Evolutionary conservation across 2,113 vertebrate species (phyloP).

Genomic region (Benitochromis conjunctus): DNA sequence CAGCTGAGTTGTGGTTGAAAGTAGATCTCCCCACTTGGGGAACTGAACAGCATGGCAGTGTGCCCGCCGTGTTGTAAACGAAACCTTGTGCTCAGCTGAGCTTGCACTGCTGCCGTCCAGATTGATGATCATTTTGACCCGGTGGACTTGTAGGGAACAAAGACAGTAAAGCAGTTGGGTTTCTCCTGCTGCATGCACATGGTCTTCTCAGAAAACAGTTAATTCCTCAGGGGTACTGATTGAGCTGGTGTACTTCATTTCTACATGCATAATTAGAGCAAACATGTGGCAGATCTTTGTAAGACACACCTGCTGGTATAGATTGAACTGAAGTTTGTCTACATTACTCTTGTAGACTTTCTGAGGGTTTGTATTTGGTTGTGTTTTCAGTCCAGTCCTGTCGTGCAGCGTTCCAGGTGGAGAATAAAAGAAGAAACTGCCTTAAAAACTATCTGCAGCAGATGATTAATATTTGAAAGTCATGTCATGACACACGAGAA

Average conservation of each 20-base stretch:
- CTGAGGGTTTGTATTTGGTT: not conserved
- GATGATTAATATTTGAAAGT: not conserved
- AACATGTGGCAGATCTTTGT: not conserved
- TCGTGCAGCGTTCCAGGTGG: not conserved
- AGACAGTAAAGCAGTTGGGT: not conserved
- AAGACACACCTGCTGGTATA: not conserved
- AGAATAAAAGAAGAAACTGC: not conserved
- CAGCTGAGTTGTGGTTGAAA: conserved; percentile 2
- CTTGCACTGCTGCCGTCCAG: conserved; percentile 38
- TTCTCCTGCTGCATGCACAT: not conserved
- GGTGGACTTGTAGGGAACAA: not conserved
- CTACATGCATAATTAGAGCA: not conserved
- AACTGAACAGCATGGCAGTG: not conserved
- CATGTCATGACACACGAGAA: not conserved
- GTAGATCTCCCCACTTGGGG: conserved; percentile 15
- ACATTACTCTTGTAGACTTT: not conserved
- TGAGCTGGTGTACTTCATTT: not conserved
- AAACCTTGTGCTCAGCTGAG: conserved; percentile 48
- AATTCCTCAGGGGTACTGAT: not conserved
- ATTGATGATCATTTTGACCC: conserved; percentile 54
- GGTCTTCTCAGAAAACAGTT: not conserved
- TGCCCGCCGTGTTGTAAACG: conserved; percentile 41
- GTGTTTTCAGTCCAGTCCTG: not conserved
- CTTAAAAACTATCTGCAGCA: not conserved
- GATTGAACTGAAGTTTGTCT: not conserved